Evolutionary conservation across 1,140 invertebrate genomes (phyloP), one percentile per base, ranked within the genome.

Genomic region (Microplitis demolitor): DNA sequence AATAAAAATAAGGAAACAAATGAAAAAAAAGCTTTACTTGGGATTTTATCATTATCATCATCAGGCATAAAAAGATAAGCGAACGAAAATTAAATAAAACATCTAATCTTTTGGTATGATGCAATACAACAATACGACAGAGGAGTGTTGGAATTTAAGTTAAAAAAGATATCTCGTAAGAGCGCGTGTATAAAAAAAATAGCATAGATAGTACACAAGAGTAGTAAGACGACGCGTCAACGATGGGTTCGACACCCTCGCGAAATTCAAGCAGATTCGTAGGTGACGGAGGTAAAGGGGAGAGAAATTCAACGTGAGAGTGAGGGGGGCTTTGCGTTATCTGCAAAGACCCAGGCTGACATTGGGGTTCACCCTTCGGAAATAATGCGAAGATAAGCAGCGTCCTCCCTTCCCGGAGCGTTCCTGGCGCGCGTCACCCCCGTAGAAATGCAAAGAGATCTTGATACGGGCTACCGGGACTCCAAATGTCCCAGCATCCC

Each of bases 361-460:
- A 66, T 66, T 70, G 78, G 80, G 76, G 78, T 79, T 85, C 82
- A 78, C 83, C 86, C 84, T 86, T 87, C 76, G 85, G 86, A 84
- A 87, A 87, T 87, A 85, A 76, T 80, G 82, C 76, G 71, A 78
- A 87, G 86, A 87, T 87, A 87, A 87, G 85, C 84, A 79, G 66
- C 64, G 62, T 58, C 14, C 66, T 39, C 51, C 51, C 71, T 50
- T 69, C 70, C 34, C 51, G 56, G 67, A 58, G 45, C 39, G 45
- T 50, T 34, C 64, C 60, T 70, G 24, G 68, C 68, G 71, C 62
- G 56, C 56, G 72, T 72, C 73, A 74, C 69, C 78, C 78, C 70
- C 72, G 78, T 77, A 82, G 82, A 84, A 85, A 86, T 83, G 85
- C 82, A 84, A 86, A 85, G 79, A 86, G 83, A 87, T 87, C 84